Evolutionary conservation across 2,888 invertebrate genomes (phyloP), one percentile per base, ranked within the genome.

Genomic region (Drosophila helvetica): DNA sequence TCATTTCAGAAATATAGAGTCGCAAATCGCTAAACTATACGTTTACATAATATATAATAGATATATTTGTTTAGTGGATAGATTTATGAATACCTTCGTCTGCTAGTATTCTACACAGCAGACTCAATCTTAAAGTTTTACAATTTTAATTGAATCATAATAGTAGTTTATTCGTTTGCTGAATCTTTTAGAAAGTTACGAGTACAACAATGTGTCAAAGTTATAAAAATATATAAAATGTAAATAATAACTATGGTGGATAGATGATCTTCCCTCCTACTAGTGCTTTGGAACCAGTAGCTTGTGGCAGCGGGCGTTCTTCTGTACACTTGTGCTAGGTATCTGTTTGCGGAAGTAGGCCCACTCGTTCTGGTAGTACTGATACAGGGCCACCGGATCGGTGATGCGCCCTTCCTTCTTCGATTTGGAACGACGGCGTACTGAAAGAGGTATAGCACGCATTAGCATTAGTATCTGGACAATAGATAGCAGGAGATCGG

Each of bases 341-440:
- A 96, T 93, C 90, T 93, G 93, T 0, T 92, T 76, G 83, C 95
- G 95, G 73, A 95, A 94, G 84, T 94, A 94, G 22, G 94, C 94
- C 96, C 96, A 96, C 80, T 95, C 93, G 38, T 93, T 93, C 79
- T 95, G 94, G 88, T 96, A 96, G 80, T 95, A 94, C 77, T 96
- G 96, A 87, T 96, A 96, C 18, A 96, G 91, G 18, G 94, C 93
- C 0, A 96, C 96, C 18, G 96, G 96, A 90, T 96, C 96, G 77
- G 71, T 86, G 15, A 72, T 72, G 42, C 61, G 62, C 33, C 78
- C 69, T 51, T 76, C 81, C 18, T 66, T 30, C 19, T 71, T 73
- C n/a, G 78, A 72, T 55, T 77, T 80, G 3, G 30, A n/a, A 22
- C 70, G 74, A 12, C 74, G 68, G 15, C 78, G 79, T 67, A 74